Base-by-base conservation (phyloP, 2,888 invertebrate species). In the Tiliacea citrago region DNA sequence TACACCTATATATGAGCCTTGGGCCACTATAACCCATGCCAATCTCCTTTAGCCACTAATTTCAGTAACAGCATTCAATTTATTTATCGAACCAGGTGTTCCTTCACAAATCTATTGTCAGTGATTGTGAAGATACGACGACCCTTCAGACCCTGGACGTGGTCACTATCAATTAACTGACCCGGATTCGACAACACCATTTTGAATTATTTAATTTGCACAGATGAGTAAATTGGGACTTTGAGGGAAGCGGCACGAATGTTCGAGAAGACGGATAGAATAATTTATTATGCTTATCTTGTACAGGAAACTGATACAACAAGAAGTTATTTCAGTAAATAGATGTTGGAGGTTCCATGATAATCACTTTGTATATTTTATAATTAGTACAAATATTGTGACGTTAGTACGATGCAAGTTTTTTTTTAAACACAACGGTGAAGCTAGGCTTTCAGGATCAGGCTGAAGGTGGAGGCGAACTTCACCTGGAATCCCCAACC, bases 91-190 rank as follows among this genome's bases (percentile, higher is more conserved):
- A 80, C 65, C 86, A 78, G 88, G 83, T 86, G 88, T 79, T 73
- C 24, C 60, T 65, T 62, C 42, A 49, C 42, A 47, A 68, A 73
- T 77, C 73, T 73, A 83, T 85, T 82, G 85, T 85, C 73, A 82
- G 61, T 79, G 77, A 76, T 82, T 78, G 76, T 68, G 49, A 73
- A 65, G 77, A 62, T 68, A 60, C 57, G 77, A 67, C 60, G 77
- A 67, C 60, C 86, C 79, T 62, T 68, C 49, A 49, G 53, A 62
- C 71, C 62, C 49, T 68, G 61, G 24, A 79, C 79, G 83, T 79
- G 76, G 86, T 73, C 77, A 85, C 86, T 85, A 74, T 62, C 88
- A 78, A 85, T 87, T 82, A 85, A 79, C 60, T 72, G 75, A 72
- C 73, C 73, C 72, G 66, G 55, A 79, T 77, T 85, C 60, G 53